Base-by-base conservation (phyloP, 1,140 invertebrate genomes). In the Paracyclopina nana region DNA sequence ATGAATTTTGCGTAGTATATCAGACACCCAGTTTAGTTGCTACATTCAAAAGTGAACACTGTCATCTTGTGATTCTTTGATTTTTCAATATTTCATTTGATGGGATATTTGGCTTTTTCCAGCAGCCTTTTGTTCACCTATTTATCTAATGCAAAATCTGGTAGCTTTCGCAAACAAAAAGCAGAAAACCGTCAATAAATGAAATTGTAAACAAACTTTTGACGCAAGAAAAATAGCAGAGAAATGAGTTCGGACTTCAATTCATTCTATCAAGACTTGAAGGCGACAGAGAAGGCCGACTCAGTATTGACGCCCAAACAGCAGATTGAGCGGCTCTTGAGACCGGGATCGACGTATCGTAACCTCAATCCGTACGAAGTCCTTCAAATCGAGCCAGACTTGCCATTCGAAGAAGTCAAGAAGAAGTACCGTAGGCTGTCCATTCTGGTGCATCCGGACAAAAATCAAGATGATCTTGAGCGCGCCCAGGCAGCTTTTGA, bases 361-460 rank as follows among this genome's bases (percentile, higher is more conserved):
- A 95, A 95, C 71, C 72, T 95, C 55, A 94, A 94, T 69, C 87
- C 87, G 9, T 94, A 86, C 66, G 86, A 91, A 70, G 86, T 97
- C 26, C 68, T 97, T 29, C 85, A 96, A 69, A 75, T 97, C 55
- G 90, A 96, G 60, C 85, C 86, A 26, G 82, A 87, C 50, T 74
- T 78, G 22, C 65, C 79, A 26, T 62, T 96, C 31, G 85, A 92
- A 58, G 84, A 91, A 63, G 79, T 95, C 22, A 94, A 94, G 63
- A 96, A 92, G 62, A 92, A 92, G 68, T 98, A 96, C 64, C 76
- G 85, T 65, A 75, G 84, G 59, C 75, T 77, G 62, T 61, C 66
- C 63, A 41, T 41, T 11, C 40, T 46, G 54, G 87, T 98, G 1
- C 94, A 99, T 79, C 95, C 94, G 40, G 90, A 97, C 61, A 95